These are phyloP conservation scores for Gnatocerus cornutus DNA, from an alignment of 2,888 invertebrate species.

Conservation along the genomic window DNA sequence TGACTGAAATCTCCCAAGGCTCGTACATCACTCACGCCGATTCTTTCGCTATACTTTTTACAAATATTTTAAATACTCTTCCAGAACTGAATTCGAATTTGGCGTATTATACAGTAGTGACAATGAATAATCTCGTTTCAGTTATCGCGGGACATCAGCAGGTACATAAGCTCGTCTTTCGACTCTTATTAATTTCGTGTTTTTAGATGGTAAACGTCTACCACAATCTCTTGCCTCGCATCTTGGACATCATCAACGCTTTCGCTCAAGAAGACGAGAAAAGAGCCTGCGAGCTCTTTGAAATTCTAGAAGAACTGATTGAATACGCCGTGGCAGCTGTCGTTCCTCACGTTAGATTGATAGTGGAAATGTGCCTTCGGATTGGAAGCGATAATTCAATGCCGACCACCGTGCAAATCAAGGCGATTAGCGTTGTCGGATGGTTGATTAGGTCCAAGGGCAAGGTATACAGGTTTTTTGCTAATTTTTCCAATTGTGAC, in stretches of 20 bases:
- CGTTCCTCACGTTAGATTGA: slow-evolving; percentile 77
- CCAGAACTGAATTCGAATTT: slow-evolving; percentile 71
- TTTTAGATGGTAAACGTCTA: slow-evolving; percentile 74
- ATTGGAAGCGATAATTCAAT: slow-evolving; percentile 75
- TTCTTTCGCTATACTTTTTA: slow-evolving; percentile 74
- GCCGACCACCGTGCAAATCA: slow-evolving; percentile 78
- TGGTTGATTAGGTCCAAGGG: slow-evolving; percentile 81
- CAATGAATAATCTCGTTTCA: slow-evolving; percentile 79
- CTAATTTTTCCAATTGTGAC: slow-evolving; percentile 8
- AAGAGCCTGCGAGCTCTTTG: slow-evolving; percentile 76
- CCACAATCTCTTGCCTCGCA: slow-evolving; percentile 76
- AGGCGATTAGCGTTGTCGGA: slow-evolving; percentile 79
- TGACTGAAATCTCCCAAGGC: slow-evolving; percentile 81
- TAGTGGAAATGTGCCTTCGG: slow-evolving; percentile 80
- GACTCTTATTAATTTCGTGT: slow-evolving; percentile 11
- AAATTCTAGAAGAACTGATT: slow-evolving; percentile 79
- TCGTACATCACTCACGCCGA: slow-evolving; percentile 80
- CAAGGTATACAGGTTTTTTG: slow-evolving; percentile 71
- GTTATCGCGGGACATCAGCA: slow-evolving; percentile 78
- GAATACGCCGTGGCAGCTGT: slow-evolving; percentile 77
- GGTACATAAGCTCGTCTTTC: slow-evolving; percentile 69
- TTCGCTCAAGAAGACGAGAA: slow-evolving; percentile 76
- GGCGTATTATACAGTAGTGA: slow-evolving; percentile 77
- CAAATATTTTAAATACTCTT: slow-evolving; percentile 71
- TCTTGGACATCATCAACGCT: slow-evolving; percentile 77